Conservation (phyloP, 2,888 invertebrate species). For the Chironomus riparius region DNA sequence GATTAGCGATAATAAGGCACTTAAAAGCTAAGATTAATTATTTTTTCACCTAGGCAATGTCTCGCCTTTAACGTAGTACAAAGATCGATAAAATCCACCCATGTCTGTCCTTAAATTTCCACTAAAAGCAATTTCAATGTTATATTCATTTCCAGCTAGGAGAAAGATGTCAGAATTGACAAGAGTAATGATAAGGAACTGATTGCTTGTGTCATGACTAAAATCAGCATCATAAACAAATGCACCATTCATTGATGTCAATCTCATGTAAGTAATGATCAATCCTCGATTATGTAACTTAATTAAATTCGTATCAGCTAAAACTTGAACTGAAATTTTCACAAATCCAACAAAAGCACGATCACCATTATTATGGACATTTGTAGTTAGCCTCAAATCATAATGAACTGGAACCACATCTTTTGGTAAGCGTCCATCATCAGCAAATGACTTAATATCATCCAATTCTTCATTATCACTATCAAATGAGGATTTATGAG, state of each 20-base stretch:
- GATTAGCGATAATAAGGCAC: not conserved
- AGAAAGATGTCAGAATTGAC: not conserved
- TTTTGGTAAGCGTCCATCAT: not conserved
- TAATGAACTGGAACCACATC: not conserved
- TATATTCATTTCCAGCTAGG: not conserved
- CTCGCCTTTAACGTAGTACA: not conserved
- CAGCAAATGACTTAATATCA: not conserved
- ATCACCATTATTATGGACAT: not conserved
- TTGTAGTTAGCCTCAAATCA: not conserved
- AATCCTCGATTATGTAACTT: constrained; percentile 5
- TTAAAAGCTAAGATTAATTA: not conserved
- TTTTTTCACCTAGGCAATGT: constrained; percentile 32
- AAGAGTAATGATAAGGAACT: not conserved
- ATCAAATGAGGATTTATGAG: not conserved
- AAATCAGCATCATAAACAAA: not conserved
- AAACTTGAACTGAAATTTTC: not conserved
- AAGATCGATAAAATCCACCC: constrained; percentile 8
- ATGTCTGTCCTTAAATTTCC: not conserved
- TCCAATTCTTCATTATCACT: not conserved
- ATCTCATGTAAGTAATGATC: not conserved
- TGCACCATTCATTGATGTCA: not conserved
- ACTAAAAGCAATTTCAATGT: not conserved
- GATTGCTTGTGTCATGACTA: not conserved
- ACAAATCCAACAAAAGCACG: constrained; percentile 3
- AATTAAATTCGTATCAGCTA: not conserved